Percentiles rank a stretch among this genome's conserved stretches.
phyloP scores from a whole-genome alignment of 2,888 invertebrate species.

The Crepidodera aurea region DNA sequence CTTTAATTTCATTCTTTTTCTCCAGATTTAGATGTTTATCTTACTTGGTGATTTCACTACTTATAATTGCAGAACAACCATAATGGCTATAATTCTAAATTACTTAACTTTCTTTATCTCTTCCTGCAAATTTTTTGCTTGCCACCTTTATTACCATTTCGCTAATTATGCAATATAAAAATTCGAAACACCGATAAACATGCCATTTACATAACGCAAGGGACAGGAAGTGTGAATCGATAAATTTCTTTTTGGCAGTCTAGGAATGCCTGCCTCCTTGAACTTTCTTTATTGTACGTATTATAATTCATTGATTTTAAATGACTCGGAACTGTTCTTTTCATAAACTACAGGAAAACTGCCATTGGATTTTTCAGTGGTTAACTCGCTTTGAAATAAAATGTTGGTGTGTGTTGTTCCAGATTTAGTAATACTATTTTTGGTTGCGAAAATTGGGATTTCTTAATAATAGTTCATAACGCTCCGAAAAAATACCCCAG shows the following conservation, averaged over 20 bases:
- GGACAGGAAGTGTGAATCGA: neutral
- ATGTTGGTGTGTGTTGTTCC: too few species aligned
- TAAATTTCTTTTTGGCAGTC: slow-evolving; percentile 1
- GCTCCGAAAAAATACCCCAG: too few species aligned
- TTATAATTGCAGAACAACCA: too few species aligned
- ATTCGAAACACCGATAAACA: neutral
- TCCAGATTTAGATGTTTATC: too few species aligned
- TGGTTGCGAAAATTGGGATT: too few species aligned
- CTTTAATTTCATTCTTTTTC: too few species aligned
- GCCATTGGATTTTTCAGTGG: neutral
- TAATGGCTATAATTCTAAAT: too few species aligned
- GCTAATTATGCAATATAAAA: neutral
- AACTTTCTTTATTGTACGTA: neutral
- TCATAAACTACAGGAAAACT: neutral
- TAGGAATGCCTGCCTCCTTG: neutral
- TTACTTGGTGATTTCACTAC: too few species aligned
- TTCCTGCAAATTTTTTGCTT: neutral
- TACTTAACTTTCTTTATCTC: too few species aligned
- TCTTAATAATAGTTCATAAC: too few species aligned
- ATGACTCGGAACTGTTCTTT: neutral
- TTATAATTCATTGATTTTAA: slow-evolving; percentile 1
- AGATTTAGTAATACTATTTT: too few species aligned
- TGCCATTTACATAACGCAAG: neutral
- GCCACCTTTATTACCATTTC: neutral
- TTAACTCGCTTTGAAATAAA: neutral